These are phyloP conservation scores for Epizoanthus stellaris DNA, from an alignment of 92 coral and sea anemone genomes.

Conservation along the genomic window DNA sequence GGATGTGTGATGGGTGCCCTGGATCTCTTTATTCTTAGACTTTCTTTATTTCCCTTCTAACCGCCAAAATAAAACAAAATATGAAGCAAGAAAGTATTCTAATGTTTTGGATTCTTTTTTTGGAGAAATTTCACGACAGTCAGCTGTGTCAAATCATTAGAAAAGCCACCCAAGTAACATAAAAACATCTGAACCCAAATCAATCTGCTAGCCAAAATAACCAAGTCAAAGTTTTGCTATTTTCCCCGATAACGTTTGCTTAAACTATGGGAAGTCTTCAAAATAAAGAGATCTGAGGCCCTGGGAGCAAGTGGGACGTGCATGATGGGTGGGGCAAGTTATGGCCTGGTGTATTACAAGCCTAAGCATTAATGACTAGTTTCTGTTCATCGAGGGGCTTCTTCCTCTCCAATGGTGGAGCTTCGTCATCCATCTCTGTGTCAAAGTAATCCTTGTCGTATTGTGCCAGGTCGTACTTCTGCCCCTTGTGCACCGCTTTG, in stretches of 20 bases:
- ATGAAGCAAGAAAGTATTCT: neutral
- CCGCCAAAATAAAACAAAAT: neutral
- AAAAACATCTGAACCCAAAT: too few relatives aligned
- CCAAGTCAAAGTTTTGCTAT: too few relatives aligned
- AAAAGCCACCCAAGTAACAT: too few relatives aligned
- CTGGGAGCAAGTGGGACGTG: neutral
- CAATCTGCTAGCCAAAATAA: too few relatives aligned
- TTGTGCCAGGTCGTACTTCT: constrained; percentile 79
- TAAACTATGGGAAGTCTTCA: neutral
- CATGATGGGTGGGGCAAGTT: neutral
- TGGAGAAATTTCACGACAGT: neutral
- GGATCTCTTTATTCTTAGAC: neutral
- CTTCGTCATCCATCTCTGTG: constrained; percentile 89
- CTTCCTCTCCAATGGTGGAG: constrained; percentile 92
- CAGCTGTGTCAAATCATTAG: neutral
- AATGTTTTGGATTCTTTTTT: neutral
- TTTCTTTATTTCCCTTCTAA: neutral
- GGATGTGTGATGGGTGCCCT: neutral
- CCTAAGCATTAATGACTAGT: constrained; percentile 80
- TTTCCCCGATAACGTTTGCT: too few relatives aligned
- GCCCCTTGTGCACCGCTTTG: constrained; percentile 72
- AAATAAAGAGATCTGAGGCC: neutral
- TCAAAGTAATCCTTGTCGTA: constrained; percentile 78
- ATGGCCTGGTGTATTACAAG: neutral
- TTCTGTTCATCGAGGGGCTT: constrained; percentile 88